Base-by-base conservation (phyloP, 2,888 invertebrate genomes). In the Helicoverpa assulta region DNA sequence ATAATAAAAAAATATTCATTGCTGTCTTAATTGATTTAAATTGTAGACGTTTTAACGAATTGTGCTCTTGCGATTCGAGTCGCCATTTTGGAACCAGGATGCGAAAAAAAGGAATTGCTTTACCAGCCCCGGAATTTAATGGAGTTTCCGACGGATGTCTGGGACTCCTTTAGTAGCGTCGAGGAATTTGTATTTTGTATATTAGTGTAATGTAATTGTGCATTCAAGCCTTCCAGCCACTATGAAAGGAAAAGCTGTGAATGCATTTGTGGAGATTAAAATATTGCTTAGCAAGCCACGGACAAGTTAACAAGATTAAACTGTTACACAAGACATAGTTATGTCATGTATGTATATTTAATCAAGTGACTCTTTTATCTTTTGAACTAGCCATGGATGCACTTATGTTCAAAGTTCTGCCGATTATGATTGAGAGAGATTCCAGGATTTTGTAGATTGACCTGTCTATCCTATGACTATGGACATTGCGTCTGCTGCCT, bases 91-190 rank as follows among this genome's bases (percentile, higher is more conserved):
- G 29, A 47, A 37, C 16, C 21, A 2, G 19, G 2, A 14, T 21
- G 40, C 21, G 10, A 52, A 72, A 51, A 56, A 53, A 53, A 10
- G 14, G 29, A 52, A 16, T 14, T 33, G 56, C 40, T 50, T 43
- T 40, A 7, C 3, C 8, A 54, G 50, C 37, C 8, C 52, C 52
- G 51, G 53, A 2, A 59, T 65, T 56, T 59, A 77, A 80, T 76
- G 80, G 76, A 62, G 43, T 56, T 52, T 29, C 53, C 62, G 62
- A 70, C 59, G 19, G 33, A 40, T 14, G 68, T 61, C 76, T 60
- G 37, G 52, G 54, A 64, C 69, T 18, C n/a, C 14, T 64, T 40
- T 14, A 43, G 26, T 53, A 59, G 43, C 18, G 58, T 53, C 18
- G 12, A 37, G 70, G 70, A 76, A 76, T 70, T 70, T 60, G 55